phyloP scores from a whole-genome alignment of 1,140 invertebrate genomes.

The Drosophila ananassae region DNA sequence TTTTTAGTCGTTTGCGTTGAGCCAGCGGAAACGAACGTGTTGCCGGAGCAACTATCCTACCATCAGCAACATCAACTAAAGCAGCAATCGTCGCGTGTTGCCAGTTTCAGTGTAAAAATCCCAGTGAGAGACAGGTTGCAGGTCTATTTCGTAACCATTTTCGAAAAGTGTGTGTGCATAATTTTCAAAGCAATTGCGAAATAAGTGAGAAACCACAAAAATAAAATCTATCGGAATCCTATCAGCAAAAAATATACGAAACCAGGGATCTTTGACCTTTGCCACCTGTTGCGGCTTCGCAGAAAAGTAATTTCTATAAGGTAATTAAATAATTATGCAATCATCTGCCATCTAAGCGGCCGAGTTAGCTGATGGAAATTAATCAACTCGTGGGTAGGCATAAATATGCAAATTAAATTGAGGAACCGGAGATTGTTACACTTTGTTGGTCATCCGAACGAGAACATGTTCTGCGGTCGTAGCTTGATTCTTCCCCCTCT shows the following conservation, averaged over 20 bases:
- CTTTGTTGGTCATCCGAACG: slow-evolving; percentile 38
- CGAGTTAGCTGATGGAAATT: slow-evolving; percentile 37
- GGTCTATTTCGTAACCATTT: slow-evolving; percentile 29
- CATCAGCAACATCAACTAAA: slow-evolving; percentile 1
- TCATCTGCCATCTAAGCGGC: slow-evolving; percentile 32
- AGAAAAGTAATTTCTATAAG: slow-evolving; percentile 8
- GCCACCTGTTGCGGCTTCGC: slow-evolving; percentile 30
- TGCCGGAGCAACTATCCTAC: slow-evolving; percentile 27
- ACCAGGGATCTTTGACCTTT: slow-evolving; percentile 28
- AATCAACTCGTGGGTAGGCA: slow-evolving; percentile 53
- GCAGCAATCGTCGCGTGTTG: slow-evolving; percentile 36
- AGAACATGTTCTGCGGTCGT: slow-evolving; percentile 52
- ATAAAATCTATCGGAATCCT: background rate
- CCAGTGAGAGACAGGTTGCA: slow-evolving; percentile 35
- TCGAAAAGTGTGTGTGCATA: slow-evolving; percentile 35
- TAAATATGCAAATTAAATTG: slow-evolving; percentile 73
- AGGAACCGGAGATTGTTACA: slow-evolving; percentile 67
- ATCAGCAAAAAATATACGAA: slow-evolving; percentile 16
- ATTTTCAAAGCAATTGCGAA: slow-evolving; percentile 30
- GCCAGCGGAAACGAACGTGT: slow-evolving; percentile 79
- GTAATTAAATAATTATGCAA: slow-evolving; percentile 60
- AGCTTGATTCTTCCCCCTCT: too few species aligned
- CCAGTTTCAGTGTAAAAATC: slow-evolving; percentile 17
- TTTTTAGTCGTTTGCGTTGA: slow-evolving; percentile 81
- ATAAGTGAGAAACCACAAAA: slow-evolving; percentile 12